Evolutionary conservation across 2,797 vertebrate genomes (phyloP), one percentile per base, ranked within the genome.

Genomic region (Lepidocolaptes lacrymiger): DNA sequence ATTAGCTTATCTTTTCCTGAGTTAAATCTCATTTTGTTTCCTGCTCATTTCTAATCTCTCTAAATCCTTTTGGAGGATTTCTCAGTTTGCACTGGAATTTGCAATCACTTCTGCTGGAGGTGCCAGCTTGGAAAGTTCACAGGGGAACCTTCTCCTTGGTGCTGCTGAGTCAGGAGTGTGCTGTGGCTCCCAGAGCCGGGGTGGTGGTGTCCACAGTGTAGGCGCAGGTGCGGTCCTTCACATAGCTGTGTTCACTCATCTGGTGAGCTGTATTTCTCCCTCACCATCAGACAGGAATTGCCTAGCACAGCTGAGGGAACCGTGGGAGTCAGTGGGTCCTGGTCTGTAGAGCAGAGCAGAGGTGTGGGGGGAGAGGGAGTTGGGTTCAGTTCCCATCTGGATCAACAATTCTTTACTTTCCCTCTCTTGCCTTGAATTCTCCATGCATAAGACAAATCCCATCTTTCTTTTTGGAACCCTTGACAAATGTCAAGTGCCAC

Each of bases 1-100:
- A 46, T 95, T 91, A 96, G 88, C 80, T 95, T 96, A 73, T 92
- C 73, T 93, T 95, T 94, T 84, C 83, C 46, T 82, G 69, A 90
- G 92, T 92, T 91, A 93, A 95, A 95, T 88, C 84, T 95, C n/a
- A 93, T 94, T 97, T 95, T 90, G 85, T 93, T 96, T 95, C 95
- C 96, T 96, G 91, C 89, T 91, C 59, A 39, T 93, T 95, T 93
- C 87, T 95, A 96, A 96, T 92, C 91, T 95, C 72, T 88, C 54
- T 85, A 95, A 95, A 91, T 95, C 92, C 82, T 91, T 92, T 86
- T 11, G 69, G 75, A 83, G 82, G 93, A 85, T 95, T 96, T 95
- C 66, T 96, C 61, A 34, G 66, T 88, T 95, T 84, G 66, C 36
- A 32, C 36, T 93, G 91, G 85, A 96, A 93, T 96, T 95, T 7